phyloP scores from a whole-genome alignment of 2,113 vertebrate species.

The Pseudonaja textilis region DNA sequence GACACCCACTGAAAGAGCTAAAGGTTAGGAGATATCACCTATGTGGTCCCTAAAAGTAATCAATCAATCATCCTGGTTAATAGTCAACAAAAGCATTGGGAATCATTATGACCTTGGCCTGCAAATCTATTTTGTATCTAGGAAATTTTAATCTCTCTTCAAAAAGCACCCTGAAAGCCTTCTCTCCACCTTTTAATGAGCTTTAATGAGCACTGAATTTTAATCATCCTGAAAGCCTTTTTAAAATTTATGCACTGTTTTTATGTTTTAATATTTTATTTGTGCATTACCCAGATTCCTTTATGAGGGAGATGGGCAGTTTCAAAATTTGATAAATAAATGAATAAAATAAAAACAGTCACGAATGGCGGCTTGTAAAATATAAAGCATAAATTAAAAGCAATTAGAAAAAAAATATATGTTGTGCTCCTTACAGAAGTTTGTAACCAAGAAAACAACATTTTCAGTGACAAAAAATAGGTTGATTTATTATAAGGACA shows the following conservation, averaged over 20 bases:
- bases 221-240: background rate
- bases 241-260: background rate
- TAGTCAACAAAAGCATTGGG: background rate
- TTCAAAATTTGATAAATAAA: background rate
- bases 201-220: background rate
- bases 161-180: background rate
- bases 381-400: background rate
- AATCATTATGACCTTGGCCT: background rate
- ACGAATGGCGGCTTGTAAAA: background rate
- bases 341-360: background rate
- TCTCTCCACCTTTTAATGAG: background rate
- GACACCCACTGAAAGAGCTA: background rate
- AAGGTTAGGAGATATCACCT: background rate
- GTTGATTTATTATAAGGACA: background rate
- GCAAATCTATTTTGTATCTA: background rate
- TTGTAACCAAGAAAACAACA: background rate
- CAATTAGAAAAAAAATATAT: background rate
- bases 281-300: background rate
- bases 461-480: background rate
- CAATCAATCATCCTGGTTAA: background rate
- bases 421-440: background rate
- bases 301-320: background rate
- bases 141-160: background rate
- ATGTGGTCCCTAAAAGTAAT: background rate
- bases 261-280: background rate